phyloP scores from a whole-genome alignment of 2,113 vertebrate species.

The Rattus rattus region DNA sequence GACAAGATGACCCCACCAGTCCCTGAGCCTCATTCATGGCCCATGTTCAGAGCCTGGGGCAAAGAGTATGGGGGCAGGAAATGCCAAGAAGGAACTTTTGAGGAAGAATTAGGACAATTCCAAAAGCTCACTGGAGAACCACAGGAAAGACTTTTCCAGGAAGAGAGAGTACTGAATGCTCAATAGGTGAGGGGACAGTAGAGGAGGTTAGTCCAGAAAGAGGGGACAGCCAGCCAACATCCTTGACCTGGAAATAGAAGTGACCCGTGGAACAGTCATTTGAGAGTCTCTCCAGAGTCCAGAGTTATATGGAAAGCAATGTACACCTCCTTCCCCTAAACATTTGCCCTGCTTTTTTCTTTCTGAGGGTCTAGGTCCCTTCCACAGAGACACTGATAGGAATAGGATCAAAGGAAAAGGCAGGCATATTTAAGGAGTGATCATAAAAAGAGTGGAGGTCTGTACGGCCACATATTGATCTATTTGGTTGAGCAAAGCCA shows the following conservation, averaged over 20 bases:
- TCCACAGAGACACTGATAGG: not conserved
- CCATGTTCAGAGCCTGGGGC: not conserved
- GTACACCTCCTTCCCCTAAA: not conserved
- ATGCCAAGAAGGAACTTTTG: not conserved
- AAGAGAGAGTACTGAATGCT: not conserved
- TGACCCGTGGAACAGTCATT: not conserved
- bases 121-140: not conserved
- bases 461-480: not conserved
- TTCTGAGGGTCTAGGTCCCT: not conserved
- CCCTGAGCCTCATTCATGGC: not conserved
- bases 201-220: not conserved
- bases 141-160: not conserved
- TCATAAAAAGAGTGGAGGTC: not conserved
- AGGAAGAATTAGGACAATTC: not conserved
- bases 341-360: not conserved
- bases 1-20: not conserved
- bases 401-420: not conserved
- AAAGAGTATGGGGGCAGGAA: not conserved
- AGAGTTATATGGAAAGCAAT: not conserved
- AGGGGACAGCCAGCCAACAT: not conserved
- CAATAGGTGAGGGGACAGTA: not conserved
- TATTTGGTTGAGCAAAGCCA: not conserved
- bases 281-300: not conserved
- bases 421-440: not conserved
- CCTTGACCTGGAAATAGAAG: not conserved